Evolutionary conservation across 2,113 vertebrate genomes (phyloP), one percentile per base, ranked within the genome.

Genomic region (Diadophis punctatus): DNA sequence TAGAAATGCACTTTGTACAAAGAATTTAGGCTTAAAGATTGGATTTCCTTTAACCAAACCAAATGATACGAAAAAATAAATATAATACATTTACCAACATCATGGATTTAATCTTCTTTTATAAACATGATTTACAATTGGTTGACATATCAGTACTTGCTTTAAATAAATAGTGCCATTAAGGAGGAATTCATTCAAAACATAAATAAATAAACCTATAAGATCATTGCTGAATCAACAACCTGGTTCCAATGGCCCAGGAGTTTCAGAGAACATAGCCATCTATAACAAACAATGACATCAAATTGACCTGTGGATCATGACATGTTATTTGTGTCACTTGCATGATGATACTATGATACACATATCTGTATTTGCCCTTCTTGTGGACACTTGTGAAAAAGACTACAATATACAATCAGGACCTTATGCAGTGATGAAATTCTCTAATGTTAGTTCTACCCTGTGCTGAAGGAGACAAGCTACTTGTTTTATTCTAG

Each of bases 1-100:
- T 63, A 88, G 92, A 93, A 94, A 95, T 51, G 39, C 51, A 86
- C 85, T 90, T 93, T 90, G 92, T 90, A 27, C 91, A n/a, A 93
- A 46, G 94, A 93, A 23, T 1, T 86, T 55, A 94, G 90, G 90
- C 63, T 93, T 92, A 94, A 94, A 30, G 80, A 94, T 94, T 60
- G 91, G 68, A 25, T 85, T 52, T 88, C 74, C 88, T 58, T 89
- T 93, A 88, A 68, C 51, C 92, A 56, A 91, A 5, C 2, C 49
- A 94, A 86, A 94, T n/a, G 93, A 49, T 86, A 58, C 10, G 43
- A 86, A 34, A 87, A 87, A n/a, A 63, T 16, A 51, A 25, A 51
- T 53, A 30, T 93, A 95, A 93, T 85, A 1, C 92, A 91, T 49
- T 43, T 90, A 8, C 5, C 56, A 93, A 4, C 74, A 90, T 46